Percentiles rank a stretch among this genome's conserved stretches.
phyloP scores from a whole-genome alignment of 2,113 vertebrate genomes.

The Pteropus alecto region DNA sequence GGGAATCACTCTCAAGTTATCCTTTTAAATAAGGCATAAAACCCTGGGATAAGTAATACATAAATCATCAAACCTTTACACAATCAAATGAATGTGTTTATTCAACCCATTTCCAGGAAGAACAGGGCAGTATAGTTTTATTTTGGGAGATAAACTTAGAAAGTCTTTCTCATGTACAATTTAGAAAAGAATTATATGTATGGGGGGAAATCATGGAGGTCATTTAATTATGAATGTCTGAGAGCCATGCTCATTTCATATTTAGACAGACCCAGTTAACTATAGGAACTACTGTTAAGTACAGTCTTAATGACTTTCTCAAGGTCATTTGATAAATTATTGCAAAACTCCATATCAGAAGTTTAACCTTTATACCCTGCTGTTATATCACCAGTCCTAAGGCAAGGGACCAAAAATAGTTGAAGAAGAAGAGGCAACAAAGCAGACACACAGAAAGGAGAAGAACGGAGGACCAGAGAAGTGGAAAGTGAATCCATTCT shows the following conservation, averaged over 20 bases:
- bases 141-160: background rate
- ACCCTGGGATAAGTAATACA: background rate
- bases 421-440: background rate
- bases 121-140: background rate
- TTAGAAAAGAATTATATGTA: background rate
- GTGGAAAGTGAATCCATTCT: background rate
- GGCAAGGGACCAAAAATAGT: background rate
- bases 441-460: background rate
- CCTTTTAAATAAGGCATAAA: background rate
- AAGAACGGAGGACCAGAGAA: background rate
- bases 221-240: background rate
- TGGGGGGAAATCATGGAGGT: background rate
- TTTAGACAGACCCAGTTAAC: background rate
- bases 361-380: background rate
- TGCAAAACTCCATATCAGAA: background rate
- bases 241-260: background rate
- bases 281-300: background rate
- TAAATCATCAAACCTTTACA: background rate
- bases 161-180: background rate
- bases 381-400: background rate
- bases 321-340: background rate
- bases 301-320: background rate
- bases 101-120: conserved; percentile 7
- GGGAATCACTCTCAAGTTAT: background rate
- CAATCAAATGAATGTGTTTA: background rate